phyloP scores from a whole-genome alignment of 2,888 invertebrate genomes.

The Ligdia adustata region DNA sequence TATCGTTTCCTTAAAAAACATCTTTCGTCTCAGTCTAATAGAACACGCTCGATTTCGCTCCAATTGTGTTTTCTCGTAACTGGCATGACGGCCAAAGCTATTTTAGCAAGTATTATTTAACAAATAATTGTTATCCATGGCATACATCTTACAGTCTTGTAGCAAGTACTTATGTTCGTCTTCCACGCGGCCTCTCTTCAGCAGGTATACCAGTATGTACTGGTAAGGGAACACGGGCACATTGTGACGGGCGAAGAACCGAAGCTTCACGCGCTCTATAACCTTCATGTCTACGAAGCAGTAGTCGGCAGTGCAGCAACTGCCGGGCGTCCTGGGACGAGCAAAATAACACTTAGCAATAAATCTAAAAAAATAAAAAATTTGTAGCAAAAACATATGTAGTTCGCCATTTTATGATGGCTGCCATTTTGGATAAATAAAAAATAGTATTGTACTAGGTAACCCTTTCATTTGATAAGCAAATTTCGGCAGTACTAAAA shows the following conservation, averaged over 20 bases:
- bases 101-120: conserved; percentile 69
- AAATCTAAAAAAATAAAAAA: no score
- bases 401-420: no score
- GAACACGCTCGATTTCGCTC: no score
- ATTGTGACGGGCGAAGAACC: conserved; percentile 74
- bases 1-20: no score
- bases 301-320: conserved; percentile 76
- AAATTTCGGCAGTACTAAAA: no score
- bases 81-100: conserved; percentile 1
- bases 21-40: no score
- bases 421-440: no score
- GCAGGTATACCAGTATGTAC: conserved; percentile 70
- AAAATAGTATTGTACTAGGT: no score
- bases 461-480: no score
- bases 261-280: conserved; percentile 72
- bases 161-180: conserved; percentile 74
- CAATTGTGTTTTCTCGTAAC: not conserved
- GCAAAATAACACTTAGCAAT: no score
- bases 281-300: conserved; percentile 80
- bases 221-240: conserved; percentile 79
- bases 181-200: conserved; percentile 68
- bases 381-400: no score
- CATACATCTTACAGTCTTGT: conserved; percentile 68
- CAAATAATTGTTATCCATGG: conserved; percentile 63
- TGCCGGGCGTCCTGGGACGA: conserved; percentile 67